Percentiles rank a stretch among this genome's conserved stretches.
Evolutionary conservation across 2,797 vertebrate genomes (phyloP).

Genomic region (Diceros bicornis): DNA sequence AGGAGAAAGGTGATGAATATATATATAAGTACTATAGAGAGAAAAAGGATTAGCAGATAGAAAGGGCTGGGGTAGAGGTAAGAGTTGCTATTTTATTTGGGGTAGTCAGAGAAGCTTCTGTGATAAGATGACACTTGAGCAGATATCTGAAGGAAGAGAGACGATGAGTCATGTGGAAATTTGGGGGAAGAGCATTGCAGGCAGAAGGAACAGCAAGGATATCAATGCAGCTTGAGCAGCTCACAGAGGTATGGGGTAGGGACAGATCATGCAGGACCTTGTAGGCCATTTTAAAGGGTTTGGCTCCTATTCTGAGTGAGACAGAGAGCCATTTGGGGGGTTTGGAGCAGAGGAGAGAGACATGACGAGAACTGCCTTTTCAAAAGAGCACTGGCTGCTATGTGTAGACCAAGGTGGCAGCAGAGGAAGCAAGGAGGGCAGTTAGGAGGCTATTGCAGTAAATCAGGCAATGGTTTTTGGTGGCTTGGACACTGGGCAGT

Average conservation of each 20-base stretch:
- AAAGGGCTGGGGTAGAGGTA: background rate
- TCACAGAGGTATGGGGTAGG: background rate
- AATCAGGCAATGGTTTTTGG: background rate
- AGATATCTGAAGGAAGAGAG: background rate
- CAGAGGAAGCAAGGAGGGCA: background rate
- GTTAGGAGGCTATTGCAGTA: background rate
- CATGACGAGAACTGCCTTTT: background rate
- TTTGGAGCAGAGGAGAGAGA: background rate
- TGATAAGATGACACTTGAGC: background rate
- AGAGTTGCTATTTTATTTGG: background rate
- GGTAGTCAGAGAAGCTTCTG: slow-evolving; percentile 1
- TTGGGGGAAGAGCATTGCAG: background rate
- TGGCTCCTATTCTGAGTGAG: background rate
- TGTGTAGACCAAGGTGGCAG: background rate
- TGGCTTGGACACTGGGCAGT: background rate
- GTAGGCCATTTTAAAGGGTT: background rate
- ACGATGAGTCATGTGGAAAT: background rate
- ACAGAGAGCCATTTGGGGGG: background rate
- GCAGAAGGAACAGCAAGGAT: background rate
- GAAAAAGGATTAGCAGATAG: background rate
- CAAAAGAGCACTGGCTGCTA: background rate
- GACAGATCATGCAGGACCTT: background rate
- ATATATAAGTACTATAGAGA: background rate
- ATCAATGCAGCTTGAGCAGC: background rate
- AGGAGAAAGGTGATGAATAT: background rate